Percentiles rank a stretch among this genome's conserved stretches.
Conservation (phyloP, 2,113 vertebrate species). For the Aldabrachelys gigantea region DNA sequence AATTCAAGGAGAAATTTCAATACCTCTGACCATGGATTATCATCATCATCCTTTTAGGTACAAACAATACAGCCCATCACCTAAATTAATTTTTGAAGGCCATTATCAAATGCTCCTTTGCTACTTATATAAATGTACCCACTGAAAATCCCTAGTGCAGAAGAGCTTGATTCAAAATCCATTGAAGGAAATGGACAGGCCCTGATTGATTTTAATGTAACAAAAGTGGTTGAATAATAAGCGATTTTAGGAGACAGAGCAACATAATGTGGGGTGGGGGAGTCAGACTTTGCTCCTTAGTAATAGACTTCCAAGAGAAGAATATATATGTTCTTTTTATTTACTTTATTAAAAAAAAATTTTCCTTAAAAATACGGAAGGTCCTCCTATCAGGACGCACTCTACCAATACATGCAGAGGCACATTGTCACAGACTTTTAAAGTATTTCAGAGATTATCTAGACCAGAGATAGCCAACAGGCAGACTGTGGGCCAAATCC, state of each 20-base stretch:
- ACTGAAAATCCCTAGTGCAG: background rate
- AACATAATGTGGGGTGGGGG: background rate
- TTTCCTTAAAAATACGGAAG: background rate
- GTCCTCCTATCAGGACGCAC: background rate
- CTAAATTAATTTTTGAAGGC: rapidly evolving
- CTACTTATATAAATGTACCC: background rate
- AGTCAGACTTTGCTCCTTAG: background rate
- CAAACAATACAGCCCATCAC: background rate
- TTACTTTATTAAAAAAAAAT: background rate
- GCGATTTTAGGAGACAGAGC: background rate
- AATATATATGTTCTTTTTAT: background rate
- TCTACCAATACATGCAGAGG: background rate
- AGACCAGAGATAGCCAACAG: background rate
- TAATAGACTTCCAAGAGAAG: background rate
- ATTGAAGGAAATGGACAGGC: background rate
- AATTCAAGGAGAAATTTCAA: rapidly evolving
- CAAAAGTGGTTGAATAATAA: background rate
- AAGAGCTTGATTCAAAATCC: background rate
- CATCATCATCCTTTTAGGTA: background rate
- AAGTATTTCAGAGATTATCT: background rate
- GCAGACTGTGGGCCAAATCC: background rate
- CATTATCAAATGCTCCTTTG: rapidly evolving
- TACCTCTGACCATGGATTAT: background rate
- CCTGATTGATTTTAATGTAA: background rate
- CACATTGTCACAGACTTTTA: background rate